Base-by-base conservation (phyloP, 2,888 invertebrate species). In the Nasonovia ribisnigri region DNA sequence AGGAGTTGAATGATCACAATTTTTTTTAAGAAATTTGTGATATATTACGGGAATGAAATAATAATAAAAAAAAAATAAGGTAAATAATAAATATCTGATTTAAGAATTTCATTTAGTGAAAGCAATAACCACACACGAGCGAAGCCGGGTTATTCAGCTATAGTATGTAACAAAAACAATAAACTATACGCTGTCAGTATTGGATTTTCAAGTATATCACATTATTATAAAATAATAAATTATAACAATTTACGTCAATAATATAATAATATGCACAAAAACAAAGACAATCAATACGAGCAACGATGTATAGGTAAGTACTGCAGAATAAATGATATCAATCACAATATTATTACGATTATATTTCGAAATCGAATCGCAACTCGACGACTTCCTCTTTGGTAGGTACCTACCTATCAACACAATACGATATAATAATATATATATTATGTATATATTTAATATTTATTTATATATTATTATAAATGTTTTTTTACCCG, bases 221-320 rank as follows among this genome's bases (percentile, higher is more conserved):
- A 20, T 51, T 8, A 20, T 77, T 36, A 20, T 20, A 36, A 20
- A 36, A 42, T 36, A 42, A 77, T 77, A 77, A 77, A 36, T 77
- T 20, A 77, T 77, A 20, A 77, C 36, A 77, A 20, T 77, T 20
- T 67, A 67, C 36, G 36, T 20, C 77, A 36, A 36, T 67, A 36
- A 36, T 67, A 13, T 16, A 20, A 24, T 51, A 20, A 20, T 51
- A 67, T 36, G 77, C 36, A 42, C 36, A 77, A 36, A 77, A 77
- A 77, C 77, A 77, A 77, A 77, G 77, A 36, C 77, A 77, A 77
- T 77, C 77, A 36, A 77, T 77, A n/a, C n/a, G n/a, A n/a, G n/a
- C n/a, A n/a, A n/a, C n/a, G n/a, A n/a, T n/a, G n/a, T n/a, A n/a
- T n/a, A 77, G 8, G n/a, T n/a, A 67, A 42, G 36, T 36, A 77